Evolutionary conservation across 2,797 vertebrate genomes (phyloP), one percentile per base, ranked within the genome.

Genomic region (Halcyon leucocephala): DNA sequence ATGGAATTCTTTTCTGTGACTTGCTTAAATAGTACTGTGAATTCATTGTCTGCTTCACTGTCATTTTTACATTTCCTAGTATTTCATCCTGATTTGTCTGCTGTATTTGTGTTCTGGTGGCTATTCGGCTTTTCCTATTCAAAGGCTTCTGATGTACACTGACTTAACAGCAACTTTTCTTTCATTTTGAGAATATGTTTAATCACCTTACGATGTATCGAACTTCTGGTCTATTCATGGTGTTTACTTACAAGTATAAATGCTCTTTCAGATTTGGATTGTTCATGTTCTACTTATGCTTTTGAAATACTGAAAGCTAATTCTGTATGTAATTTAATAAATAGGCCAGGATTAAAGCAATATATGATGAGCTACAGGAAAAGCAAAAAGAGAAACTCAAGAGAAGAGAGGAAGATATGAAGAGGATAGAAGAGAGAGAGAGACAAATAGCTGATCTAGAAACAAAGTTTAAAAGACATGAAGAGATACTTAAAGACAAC

Each of bases 271-370:
- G 21, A 19, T 72, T 66, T 33, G 31, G 10, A 54, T 76, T 94
- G 89, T 86, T 82, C 28, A n/a, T 52, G 22, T 82, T 66, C 41
- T 37, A 5, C 29, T 62, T 82, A 33, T 85, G 16, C 46, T 78
- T 95, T 76, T 54, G 64, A 76, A 39, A 44, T 67, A 51, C 25
- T 62, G 31, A 73, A 52, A 93, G 14, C 49, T 61, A 26, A 71
- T 84, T 92, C 42, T 86, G 18, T 86, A 51, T 51, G 22, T 93
- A 33, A 71, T 57, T 95, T 94, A 90, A 41, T 82, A 85, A 91
- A 71, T 86, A 98, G 98, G 93, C 79, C 82, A 95, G 28, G 31
- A 39, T 98, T 42, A 94, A 46, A 95, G 16, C 46, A 64, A 25
- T 97, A 51, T 65, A 91, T 74, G 22, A 49, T 60, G 97, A 97